phyloP scores from a whole-genome alignment of 2,888 invertebrate genomes.

The Rhyacophila evoluta region DNA sequence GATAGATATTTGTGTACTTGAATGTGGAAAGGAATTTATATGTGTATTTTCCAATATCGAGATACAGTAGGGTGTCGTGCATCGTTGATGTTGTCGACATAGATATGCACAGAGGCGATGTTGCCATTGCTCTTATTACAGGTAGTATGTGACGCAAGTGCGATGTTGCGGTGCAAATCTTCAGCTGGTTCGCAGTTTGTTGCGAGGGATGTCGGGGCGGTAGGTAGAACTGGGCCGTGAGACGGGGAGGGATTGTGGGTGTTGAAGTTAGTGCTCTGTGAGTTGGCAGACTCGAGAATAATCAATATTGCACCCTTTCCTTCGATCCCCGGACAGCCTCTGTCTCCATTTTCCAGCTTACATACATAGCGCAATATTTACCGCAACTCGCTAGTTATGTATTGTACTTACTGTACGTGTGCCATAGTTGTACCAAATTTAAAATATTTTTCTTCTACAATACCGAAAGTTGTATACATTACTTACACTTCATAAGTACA shows the following conservation, averaged over 20 bases:
- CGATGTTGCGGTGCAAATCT: constrained; percentile 36
- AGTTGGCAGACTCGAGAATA: constrained; percentile 59
- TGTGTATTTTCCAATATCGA: neutral
- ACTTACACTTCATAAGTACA: no score
- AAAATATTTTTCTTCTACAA: no score
- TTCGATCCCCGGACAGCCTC: constrained; percentile 53
- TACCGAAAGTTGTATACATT: no score
- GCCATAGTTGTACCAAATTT: no score
- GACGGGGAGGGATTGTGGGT: no score
- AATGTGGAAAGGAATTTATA: neutral
- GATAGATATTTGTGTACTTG: no score
- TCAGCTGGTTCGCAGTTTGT: constrained; percentile 23
- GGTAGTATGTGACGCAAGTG: constrained; percentile 30
- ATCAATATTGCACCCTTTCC: constrained; percentile 61
- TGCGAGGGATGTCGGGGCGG: constrained; percentile 29
- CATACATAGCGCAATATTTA: neutral
- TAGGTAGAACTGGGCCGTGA: constrained; percentile 36
- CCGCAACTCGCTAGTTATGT: neutral
- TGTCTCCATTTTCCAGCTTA: constrained; percentile 4
- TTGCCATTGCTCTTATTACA: no score
- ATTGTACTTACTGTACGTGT: no score
- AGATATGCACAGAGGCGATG: no score
- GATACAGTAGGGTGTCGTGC: neutral
- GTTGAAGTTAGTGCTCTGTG: neutral
- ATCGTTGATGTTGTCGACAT: neutral